Conservation (phyloP, 2,888 invertebrate species). For the Microctonus hyperodae region DNA sequence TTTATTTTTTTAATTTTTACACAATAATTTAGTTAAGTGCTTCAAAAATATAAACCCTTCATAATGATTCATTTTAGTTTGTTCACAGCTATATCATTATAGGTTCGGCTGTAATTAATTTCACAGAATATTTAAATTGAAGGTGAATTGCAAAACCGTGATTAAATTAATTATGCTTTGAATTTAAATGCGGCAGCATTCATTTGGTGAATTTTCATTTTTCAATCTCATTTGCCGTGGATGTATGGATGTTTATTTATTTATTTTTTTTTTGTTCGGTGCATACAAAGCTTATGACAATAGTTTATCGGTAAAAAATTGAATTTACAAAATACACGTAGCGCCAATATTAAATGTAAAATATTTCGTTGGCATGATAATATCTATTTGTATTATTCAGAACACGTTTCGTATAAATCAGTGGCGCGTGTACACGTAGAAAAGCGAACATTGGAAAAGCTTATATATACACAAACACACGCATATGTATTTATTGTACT, state of each 20-base stretch:
- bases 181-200: too few species aligned
- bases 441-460: background rate
- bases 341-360: conserved; percentile 17
- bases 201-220: background rate
- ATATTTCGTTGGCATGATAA: conserved; percentile 25
- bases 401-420: conserved; percentile 22
- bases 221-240: background rate
- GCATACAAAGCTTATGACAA: background rate
- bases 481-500: background rate
- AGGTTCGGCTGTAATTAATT: too few species aligned
- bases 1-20: too few species aligned
- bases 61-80: too few species aligned
- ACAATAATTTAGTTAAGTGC: too few species aligned
- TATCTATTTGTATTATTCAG: conserved; percentile 20
- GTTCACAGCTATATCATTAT: too few species aligned
- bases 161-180: too few species aligned
- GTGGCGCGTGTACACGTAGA: background rate
- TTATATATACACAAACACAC: background rate
- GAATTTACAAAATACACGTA: conserved; percentile 9
- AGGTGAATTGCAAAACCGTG: too few species aligned
- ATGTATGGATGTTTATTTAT: background rate
- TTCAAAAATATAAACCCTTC: too few species aligned
- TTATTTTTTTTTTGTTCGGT: background rate
- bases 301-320: conserved; percentile 1
- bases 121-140: too few species aligned